Percentiles rank a stretch among this genome's conserved stretches.
phyloP scores from a whole-genome alignment of 2,113 vertebrate species.

The Anseranas semipalmata region DNA sequence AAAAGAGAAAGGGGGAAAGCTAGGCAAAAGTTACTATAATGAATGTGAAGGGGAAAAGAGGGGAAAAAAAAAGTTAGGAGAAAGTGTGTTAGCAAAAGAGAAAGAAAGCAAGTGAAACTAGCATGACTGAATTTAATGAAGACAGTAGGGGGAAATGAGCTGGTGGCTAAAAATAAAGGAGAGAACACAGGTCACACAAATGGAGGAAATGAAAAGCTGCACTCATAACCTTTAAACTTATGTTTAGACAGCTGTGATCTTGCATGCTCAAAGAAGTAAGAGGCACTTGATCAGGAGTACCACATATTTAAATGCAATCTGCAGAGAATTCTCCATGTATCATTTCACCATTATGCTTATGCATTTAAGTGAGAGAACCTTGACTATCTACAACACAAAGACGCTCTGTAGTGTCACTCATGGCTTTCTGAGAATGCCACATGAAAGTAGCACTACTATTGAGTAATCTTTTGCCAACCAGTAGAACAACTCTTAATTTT shows the following conservation, averaged over 20 bases:
- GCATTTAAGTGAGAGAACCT: background rate
- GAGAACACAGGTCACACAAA: background rate
- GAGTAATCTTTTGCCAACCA: background rate
- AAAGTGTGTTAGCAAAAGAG: background rate
- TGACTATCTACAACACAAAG: background rate
- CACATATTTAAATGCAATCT: background rate
- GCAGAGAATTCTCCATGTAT: background rate
- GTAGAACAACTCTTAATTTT: background rate
- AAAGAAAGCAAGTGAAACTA: background rate
- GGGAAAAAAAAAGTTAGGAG: background rate
- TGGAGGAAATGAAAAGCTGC: background rate
- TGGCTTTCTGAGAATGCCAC: background rate
- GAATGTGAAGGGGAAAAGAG: background rate
- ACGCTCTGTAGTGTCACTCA: background rate
- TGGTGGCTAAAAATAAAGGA: background rate
- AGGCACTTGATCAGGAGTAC: background rate
- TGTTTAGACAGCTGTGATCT: background rate
- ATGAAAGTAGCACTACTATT: background rate
- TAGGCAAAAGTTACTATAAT: background rate
- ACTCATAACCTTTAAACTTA: background rate
- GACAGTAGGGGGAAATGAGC: background rate
- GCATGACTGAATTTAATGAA: background rate
- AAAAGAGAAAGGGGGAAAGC: background rate
- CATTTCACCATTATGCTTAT: background rate
- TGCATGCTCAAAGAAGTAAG: background rate